Evolutionary conservation across 2,888 invertebrate genomes (phyloP).

Genomic region (Bombylius major): DNA sequence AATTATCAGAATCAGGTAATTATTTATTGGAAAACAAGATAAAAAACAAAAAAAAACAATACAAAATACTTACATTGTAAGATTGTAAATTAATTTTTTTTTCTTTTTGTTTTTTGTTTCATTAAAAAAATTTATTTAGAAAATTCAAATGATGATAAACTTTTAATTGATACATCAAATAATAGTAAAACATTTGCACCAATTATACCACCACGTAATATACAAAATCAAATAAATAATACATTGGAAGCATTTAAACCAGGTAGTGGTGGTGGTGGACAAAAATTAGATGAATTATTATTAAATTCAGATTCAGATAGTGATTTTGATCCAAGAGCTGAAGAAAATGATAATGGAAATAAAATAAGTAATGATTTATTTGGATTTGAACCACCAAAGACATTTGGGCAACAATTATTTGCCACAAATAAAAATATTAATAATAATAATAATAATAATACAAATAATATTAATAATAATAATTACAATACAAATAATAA

Average conservation of each 20-base stretch:
- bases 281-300: conserved; percentile 62
- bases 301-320: conserved; percentile 69
- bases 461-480: conserved; percentile 20
- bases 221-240: conserved; percentile 40
- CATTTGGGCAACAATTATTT: conserved; percentile 38
- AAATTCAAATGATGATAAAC: conserved; percentile 27
- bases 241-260: conserved; percentile 47
- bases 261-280: conserved; percentile 59
- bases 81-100: background rate
- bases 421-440: conserved; percentile 34
- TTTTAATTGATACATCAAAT: conserved; percentile 33
- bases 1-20: conserved; percentile 32
- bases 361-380: conserved; percentile 32
- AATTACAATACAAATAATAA: background rate
- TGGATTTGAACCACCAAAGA: conserved; percentile 36
- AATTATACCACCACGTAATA: conserved; percentile 34
- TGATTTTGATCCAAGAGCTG: conserved; percentile 81
- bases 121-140: conserved; percentile 7
- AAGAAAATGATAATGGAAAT: conserved; percentile 44
- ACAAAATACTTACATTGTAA: background rate
- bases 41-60: background rate
- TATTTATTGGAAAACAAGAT: background rate
- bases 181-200: conserved; percentile 30
- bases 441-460: conserved; percentile 24
- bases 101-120: background rate